Evolutionary conservation across 2,113 vertebrate genomes (phyloP).

Genomic region (Ptilorrhoa leucosticta): DNA sequence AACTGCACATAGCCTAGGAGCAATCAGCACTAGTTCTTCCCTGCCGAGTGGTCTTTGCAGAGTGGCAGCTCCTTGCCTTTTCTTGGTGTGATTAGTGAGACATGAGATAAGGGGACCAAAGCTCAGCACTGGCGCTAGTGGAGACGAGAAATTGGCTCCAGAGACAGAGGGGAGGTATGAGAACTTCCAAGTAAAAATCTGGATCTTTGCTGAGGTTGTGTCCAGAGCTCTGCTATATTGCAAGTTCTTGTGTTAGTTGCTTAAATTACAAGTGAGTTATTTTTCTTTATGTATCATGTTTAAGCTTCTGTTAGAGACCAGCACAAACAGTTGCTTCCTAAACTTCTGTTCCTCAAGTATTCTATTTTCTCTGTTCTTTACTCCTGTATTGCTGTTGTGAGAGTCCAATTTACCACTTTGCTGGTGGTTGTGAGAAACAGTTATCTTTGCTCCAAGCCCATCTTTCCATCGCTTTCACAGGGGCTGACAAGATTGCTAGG

Average conservation of each 20-base stretch:
- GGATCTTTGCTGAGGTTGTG: not conserved
- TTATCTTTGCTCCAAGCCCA: not conserved
- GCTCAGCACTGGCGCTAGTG: not conserved
- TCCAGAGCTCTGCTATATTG: not conserved
- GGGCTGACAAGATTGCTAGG: not conserved
- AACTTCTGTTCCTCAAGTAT: not conserved
- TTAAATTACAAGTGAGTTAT: conserved; percentile 13
- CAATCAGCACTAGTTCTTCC: not conserved
- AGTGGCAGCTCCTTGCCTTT: not conserved
- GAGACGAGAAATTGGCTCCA: conserved; percentile 28
- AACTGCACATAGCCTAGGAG: not conserved
- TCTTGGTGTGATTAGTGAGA: conserved; percentile 46
- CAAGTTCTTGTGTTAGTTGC: not conserved
- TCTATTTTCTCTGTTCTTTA: not conserved
- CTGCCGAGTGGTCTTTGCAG: conserved; percentile 1
- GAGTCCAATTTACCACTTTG: not conserved
- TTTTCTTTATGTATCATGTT: not conserved
- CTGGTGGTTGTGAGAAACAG: not conserved
- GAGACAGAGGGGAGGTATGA: not conserved
- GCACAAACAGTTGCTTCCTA: not conserved
- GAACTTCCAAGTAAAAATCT: conserved; percentile 27
- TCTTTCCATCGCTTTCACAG: not conserved
- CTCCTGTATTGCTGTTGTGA: not conserved
- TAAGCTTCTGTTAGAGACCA: not conserved
- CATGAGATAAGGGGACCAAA: conserved; percentile 12